phyloP scores from a whole-genome alignment of 2,888 invertebrate species.

The Timandra comae region DNA sequence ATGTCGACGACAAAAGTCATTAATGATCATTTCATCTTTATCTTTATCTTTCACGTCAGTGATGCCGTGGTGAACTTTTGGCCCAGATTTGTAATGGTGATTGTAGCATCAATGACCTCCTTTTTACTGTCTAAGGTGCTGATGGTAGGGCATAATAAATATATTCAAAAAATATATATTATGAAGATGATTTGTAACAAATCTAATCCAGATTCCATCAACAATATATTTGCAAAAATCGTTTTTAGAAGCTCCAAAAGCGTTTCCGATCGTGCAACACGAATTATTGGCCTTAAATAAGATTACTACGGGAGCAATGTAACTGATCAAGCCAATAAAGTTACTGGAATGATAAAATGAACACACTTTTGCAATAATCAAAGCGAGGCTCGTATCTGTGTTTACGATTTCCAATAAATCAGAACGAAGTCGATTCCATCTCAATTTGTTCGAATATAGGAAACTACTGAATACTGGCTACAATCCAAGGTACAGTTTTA shows the following conservation, averaged over 20 bases:
- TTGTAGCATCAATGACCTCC: no score
- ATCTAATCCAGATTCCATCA: no score
- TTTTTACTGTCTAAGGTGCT: no score
- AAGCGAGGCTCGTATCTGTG: constrained; percentile 22
- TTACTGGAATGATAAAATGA: constrained; percentile 24
- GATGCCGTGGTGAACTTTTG: no score
- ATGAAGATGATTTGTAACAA: no score
- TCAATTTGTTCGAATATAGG: constrained; percentile 37
- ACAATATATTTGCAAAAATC: no score
- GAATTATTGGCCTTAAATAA: no score
- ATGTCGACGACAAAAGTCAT: constrained; percentile 8
- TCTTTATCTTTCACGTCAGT: neutral
- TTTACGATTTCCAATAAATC: constrained; percentile 41
- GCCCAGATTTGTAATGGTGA: no score
- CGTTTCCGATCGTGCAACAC: no score
- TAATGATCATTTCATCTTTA: neutral
- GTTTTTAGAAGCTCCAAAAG: no score
- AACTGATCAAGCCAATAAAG: constrained; percentile 24
- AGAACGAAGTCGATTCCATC: constrained; percentile 39
- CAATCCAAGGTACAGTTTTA: constrained; percentile 47
- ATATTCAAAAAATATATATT: no score
- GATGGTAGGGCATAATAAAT: no score
- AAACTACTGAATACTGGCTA: constrained; percentile 34
- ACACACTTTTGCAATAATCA: constrained; percentile 27
- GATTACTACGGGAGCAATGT: constrained; percentile 1